Base-by-base conservation (phyloP, 2,888 invertebrate genomes). In the Aphidoletes aphidimyza region DNA sequence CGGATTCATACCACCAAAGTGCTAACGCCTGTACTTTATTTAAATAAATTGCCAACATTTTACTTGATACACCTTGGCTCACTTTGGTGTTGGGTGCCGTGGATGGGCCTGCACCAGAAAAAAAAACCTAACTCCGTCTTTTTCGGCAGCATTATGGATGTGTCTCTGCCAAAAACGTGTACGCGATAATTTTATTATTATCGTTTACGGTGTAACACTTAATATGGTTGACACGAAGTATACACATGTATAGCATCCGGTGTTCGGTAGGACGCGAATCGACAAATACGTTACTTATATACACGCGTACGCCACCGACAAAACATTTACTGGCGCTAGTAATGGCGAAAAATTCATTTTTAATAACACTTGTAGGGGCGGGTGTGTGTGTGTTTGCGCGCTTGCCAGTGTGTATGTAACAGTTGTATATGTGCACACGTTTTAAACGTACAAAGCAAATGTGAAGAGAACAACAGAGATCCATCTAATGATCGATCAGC, bases 321-420 rank as follows among this genome's bases (percentile, higher is more conserved):
- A 54, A 30, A 34, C 54, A 22, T 54, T 54, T 54, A 69, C 69
- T 30, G 69, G 30, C 30, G 1, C 30, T 14, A 30, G 69, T 69
- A 69, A 69, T 69, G 69, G 30, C 69, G 69, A 69, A 69, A 69
- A 69, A 69, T 69, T 69, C 69, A 69, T 30, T 69, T 69, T 69
- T 69, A 69, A 69, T 69, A 69, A 69, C 69, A 69, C 5, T 69
- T 69, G 26, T 30, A 14, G 8, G 69, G 26, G n/a, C 30, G 69
- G 1, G 34, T 69, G 30, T 30, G 14, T 69, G 30, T 30, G 69
- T 11, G 69, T 5, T 2, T 22, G 14, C 14, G 69, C 69, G n/a
- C n/a, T n/a, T n/a, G n/a, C n/a, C n/a, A n/a, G n/a, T n/a, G n/a
- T n/a, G n/a, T n/a, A n/a, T n/a, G n/a, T n/a, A n/a, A n/a, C n/a